Evolutionary conservation across 1,140 invertebrate genomes (phyloP), one percentile per base, ranked within the genome.

Genomic region (Odontomachus brunneus): DNA sequence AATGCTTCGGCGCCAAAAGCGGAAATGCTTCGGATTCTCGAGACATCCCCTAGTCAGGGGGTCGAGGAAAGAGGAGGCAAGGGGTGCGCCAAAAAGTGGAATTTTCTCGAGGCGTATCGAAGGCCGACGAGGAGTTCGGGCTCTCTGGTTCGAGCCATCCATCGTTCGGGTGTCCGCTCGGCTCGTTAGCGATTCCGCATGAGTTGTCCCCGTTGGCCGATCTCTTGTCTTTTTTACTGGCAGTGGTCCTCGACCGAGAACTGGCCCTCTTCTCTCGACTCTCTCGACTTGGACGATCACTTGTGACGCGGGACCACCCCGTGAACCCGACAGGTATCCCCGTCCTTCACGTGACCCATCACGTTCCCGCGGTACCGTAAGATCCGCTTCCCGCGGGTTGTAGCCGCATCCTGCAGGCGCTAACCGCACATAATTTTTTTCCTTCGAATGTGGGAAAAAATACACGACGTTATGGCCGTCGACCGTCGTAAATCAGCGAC

Each of bases 151-250:
- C 78, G 85, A 90, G 75, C 91, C 92, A 93, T 93, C 91, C 90
- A 93, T 93, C 92, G 89, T 92, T 91, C 89, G 88, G 89, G 92
- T 92, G 92, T 93, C 91, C 78, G 76, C 83, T 87, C 73, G 89
- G 89, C 92, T 93, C 92, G 92, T 93, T 93, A 93, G 91, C 88
- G 92, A 93, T 93, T 93, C 92, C 89, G 87, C 91, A 90, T 92
- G 91, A 92, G 90, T 92, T 91, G 88, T 91, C 89, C 86, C 81
- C 82, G 82, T 89, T 85, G 86, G 49, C 55, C 84, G 85, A 73
- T 88, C 83, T 88, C 84, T 90, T 80, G 86, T 85, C 85, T 90
- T 90, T 90, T 90, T 91, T 88, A 87, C 67, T 81, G 85, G 66
- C 66, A 81, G 76, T 81, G 82, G 44, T 65, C 75, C 84, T 74